Evolutionary conservation across 2,888 invertebrate species (phyloP).

Genomic region (Dicranocentrus wangi): DNA sequence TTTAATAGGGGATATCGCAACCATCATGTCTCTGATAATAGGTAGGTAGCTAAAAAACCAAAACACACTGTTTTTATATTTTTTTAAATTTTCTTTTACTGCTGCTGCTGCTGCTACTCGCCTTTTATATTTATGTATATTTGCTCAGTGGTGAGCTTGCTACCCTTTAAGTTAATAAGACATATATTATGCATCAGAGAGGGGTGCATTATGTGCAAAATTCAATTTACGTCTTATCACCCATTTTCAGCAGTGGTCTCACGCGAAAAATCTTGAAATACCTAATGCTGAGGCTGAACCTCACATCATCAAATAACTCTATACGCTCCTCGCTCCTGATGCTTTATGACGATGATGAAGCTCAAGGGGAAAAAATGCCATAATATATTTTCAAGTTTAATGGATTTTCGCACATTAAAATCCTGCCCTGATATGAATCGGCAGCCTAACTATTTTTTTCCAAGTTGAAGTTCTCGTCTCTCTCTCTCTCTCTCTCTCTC

Average conservation of each 20-base stretch:
- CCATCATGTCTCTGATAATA: not conserved
- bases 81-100: too few relatives aligned
- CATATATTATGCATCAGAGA: slow-evolving; percentile 8
- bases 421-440: slow-evolving; percentile 59
- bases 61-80: too few relatives aligned
- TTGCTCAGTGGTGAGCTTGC: not conserved
- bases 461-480: not conserved
- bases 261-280: slow-evolving; percentile 18
- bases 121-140: slow-evolving; percentile 1
- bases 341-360: not conserved
- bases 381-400: slow-evolving; percentile 55
- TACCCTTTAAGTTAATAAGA: not conserved
- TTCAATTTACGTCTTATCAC: slow-evolving; percentile 14
- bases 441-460: slow-evolving; percentile 3
- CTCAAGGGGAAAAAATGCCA: slow-evolving; percentile 49
- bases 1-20: not conserved
- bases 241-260: not conserved
- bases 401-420: slow-evolving; percentile 62
- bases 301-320: not conserved
- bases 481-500: too few relatives aligned
- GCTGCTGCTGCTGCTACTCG: too few relatives aligned
- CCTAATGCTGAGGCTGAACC: slow-evolving; percentile 16
- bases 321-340: too few relatives aligned
- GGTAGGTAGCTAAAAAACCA: too few relatives aligned
- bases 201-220: slow-evolving; percentile 25